Percentiles rank a stretch among this genome's conserved stretches.
Evolutionary conservation across 2,888 invertebrate species (phyloP).

Genomic region (Falcaria lacertinaria): DNA sequence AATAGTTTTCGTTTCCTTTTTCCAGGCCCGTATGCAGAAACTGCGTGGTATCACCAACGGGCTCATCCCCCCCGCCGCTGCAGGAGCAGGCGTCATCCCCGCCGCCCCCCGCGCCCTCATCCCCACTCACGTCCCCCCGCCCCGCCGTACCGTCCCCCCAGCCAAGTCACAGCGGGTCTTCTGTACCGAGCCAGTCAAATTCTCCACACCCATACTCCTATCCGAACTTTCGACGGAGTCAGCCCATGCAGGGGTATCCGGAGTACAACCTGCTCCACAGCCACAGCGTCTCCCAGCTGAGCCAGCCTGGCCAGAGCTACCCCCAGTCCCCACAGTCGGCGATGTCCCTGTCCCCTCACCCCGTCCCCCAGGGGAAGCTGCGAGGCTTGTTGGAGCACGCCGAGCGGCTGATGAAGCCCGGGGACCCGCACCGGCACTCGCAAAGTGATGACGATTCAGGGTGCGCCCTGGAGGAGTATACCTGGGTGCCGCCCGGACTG

Average conservation of each 20-base stretch:
- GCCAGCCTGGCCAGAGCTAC: slow-evolving; percentile 52
- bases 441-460: slow-evolving; percentile 99
- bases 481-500: slow-evolving; percentile 98
- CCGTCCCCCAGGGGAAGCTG: slow-evolving; percentile 67
- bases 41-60: slow-evolving; percentile 83
- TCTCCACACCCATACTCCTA: slow-evolving; percentile 68
- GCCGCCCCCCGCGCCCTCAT: slow-evolving; percentile 61
- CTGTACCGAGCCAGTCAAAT: slow-evolving; percentile 59
- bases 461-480: slow-evolving; percentile 98
- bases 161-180: slow-evolving; percentile 62
- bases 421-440: slow-evolving; percentile 90
- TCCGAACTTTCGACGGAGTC: slow-evolving; percentile 57
- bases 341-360: slow-evolving; percentile 70
- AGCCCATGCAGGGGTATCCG: slow-evolving; percentile 44
- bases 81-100: slow-evolving; percentile 59
- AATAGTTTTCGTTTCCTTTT: slow-evolving; percentile 35
- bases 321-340: slow-evolving; percentile 67
- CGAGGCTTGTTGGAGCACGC: slow-evolving; percentile 71
- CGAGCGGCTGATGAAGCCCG: slow-evolving; percentile 81
- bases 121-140: slow-evolving; percentile 56
- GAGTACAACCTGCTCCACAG: slow-evolving; percentile 53
- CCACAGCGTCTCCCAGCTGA: slow-evolving; percentile 53
- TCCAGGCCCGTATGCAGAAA: slow-evolving; percentile 90
- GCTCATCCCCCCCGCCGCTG: slow-evolving; percentile 65
- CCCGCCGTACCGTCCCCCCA: slow-evolving; percentile 62